Evolutionary conservation across 2,888 invertebrate genomes (phyloP), one percentile per base, ranked within the genome.

Genomic region (Temnothorax rugatulus): DNA sequence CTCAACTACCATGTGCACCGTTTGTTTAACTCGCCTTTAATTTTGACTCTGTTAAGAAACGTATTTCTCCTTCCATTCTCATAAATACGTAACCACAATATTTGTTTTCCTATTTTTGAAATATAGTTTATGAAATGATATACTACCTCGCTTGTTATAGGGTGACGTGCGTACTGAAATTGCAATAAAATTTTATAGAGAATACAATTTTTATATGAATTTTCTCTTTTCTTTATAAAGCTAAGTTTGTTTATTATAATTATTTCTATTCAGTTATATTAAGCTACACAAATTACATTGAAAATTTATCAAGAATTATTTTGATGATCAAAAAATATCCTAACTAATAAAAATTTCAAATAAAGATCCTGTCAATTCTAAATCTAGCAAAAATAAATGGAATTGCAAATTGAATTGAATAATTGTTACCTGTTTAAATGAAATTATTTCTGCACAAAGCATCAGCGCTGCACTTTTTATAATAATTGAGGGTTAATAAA

Each of bases 401-500:
- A n/a, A 25, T 44, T 59, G 7, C 7, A 44, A 74, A 54, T 25
- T n/a, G n/a, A 8, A 38, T 57, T 71, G 25, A 11, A 47, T 57
- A 34, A 59, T 79, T 69, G n/a, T 21, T 34, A 13, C 0, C 18
- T 44, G 9, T 57, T 73, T 21, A 57, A 47, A 44, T 57, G 4
- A 34, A 59, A 59, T 34, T 71, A 71, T 38, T 47, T 47, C 4
- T n/a, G 18, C 13, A 71, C n/a, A 11, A 38, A 50, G 38, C 44
- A 41, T 47, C 29, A 77, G 29, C 29, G 54, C 15, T 77, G 69
- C 41, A 69, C 52, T 59, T 11, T 57, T 71, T 4, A 38, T 71
- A 59, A 79, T 59, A 73, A 73, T 81, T 73, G 73, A 81, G 59
- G 50, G 13, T 81, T 81, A 81, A 81, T 73, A 81, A 81, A 81